These are phyloP conservation scores for Natrix natrix DNA, from an alignment of 2,797 vertebrate species.

Conservation along the genomic window DNA sequence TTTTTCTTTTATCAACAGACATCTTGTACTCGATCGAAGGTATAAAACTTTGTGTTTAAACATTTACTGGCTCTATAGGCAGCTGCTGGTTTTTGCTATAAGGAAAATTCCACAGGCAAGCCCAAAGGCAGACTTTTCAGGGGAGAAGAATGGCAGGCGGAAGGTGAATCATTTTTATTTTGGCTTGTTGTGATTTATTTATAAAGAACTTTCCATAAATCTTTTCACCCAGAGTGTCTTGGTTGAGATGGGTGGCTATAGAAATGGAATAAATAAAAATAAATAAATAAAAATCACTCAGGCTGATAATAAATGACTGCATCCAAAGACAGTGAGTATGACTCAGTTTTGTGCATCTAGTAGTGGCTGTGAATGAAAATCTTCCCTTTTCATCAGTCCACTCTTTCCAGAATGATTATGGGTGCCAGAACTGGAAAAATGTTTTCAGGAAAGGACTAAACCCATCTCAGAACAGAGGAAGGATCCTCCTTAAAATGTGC, in stretches of 20 bases:
- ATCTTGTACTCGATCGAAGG: not conserved
- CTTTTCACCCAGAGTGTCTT: not conserved
- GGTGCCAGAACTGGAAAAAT: not conserved
- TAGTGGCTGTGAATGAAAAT: not conserved
- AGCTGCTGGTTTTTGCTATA: not conserved
- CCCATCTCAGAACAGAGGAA: not conserved
- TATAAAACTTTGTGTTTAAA: not conserved
- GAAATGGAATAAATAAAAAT: not conserved
- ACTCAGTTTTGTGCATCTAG: not conserved
- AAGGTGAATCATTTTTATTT: not conserved
- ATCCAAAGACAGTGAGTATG: not conserved
- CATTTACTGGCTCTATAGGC: not conserved
- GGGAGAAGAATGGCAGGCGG: too few relatives aligned
- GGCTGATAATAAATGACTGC: not conserved
- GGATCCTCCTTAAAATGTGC: not conserved
- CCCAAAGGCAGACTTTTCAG: not conserved
- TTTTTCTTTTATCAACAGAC: not conserved
- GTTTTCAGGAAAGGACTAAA: not conserved
- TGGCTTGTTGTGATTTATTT: not conserved
- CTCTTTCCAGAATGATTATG: not conserved
- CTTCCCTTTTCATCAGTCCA: not conserved
- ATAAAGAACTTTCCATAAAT: not conserved
- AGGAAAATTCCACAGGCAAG: not conserved
- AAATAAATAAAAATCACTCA: not conserved
- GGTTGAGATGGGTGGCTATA: not conserved